Conservation (phyloP, 2,797 vertebrate species). For the Smutsia gigantea region DNA sequence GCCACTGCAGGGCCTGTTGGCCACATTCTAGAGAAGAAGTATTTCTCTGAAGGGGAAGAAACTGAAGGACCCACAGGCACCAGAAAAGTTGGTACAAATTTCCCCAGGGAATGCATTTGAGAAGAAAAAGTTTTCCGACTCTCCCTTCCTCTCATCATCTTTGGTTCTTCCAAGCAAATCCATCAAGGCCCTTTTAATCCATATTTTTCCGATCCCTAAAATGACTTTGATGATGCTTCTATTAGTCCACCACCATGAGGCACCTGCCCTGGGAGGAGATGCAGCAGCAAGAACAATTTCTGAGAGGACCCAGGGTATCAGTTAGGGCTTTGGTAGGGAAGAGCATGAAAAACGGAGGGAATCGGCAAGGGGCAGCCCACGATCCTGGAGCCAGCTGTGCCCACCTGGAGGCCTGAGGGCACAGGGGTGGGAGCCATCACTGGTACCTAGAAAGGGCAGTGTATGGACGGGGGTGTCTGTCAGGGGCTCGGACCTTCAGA, state of each 20-base stretch:
- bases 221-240: not conserved
- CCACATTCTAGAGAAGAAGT: conserved; percentile 11
- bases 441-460: not conserved
- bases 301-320: not conserved
- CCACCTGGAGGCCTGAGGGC: not conserved
- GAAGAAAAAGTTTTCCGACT: not conserved
- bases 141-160: not conserved
- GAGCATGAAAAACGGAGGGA: not conserved
- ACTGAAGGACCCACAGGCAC: not conserved
- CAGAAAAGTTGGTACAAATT: not conserved
- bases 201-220: not conserved
- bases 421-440: not conserved
- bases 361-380: not conserved
- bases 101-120: not conserved
- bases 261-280: not conserved
- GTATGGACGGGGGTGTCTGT: no score
- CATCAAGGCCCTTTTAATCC: not conserved
- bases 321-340: not conserved
- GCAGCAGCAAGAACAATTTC: not conserved
- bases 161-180: not conserved
- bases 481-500: not conserved
- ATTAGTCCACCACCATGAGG: not conserved
- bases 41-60: conserved; percentile 30
- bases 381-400: not conserved
- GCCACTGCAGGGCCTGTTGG: not conserved